A percentile compares a stretch with the other conserved stretches of the same genome.
phyloP scores from a whole-genome alignment of 2,113 vertebrate species.

The Thomomys bottae region DNA sequence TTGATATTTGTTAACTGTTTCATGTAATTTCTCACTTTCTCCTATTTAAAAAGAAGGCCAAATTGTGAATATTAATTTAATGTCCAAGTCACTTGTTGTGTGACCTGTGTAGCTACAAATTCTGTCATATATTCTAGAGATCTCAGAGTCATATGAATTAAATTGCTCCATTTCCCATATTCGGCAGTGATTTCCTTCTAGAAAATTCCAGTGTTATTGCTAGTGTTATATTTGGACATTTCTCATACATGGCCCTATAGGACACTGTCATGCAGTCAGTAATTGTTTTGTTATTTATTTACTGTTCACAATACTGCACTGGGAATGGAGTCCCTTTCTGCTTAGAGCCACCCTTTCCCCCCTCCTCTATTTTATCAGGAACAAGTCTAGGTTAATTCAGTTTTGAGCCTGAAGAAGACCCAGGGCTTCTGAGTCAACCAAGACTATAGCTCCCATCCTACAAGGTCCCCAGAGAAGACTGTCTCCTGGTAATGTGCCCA shows the following conservation, averaged over 20 bases:
- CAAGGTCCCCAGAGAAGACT: background rate
- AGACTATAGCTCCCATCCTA: background rate
- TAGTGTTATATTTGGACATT: slow-evolving; percentile 28
- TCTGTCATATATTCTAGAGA: background rate
- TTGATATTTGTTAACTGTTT: background rate
- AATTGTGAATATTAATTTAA: no score
- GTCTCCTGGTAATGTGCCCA: background rate
- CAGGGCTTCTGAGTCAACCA: background rate
- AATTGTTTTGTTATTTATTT: slow-evolving; percentile 2
- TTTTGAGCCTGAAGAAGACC: no score
- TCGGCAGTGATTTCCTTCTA: background rate
- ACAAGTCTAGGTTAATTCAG: background rate
- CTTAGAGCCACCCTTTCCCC: background rate
- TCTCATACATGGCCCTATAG: slow-evolving; percentile 4
- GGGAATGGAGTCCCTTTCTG: background rate
- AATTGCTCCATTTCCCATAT: background rate
- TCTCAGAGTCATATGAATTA: background rate
- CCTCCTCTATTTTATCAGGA: background rate
- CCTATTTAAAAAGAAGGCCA: background rate
- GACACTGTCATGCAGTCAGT: background rate
- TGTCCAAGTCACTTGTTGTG: background rate
- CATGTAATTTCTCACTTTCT: slow-evolving; percentile 8
- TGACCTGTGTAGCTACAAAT: background rate
- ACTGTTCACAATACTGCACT: background rate
- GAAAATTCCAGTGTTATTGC: background rate